These are phyloP conservation scores for Nicator chloris DNA, from an alignment of 2,113 vertebrate species.

Conservation along the genomic window DNA sequence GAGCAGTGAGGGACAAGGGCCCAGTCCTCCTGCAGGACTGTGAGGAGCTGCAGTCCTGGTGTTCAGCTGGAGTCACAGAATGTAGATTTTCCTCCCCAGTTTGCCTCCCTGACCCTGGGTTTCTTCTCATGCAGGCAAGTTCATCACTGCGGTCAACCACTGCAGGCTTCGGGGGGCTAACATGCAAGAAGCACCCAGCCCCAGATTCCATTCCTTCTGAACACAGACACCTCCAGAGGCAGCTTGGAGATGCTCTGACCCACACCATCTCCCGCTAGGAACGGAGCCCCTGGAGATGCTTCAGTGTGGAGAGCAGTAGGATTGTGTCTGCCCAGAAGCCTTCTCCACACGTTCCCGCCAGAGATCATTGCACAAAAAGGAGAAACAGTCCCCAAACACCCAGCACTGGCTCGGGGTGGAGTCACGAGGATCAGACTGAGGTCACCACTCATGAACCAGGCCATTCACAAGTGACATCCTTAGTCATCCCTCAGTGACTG, in stretches of 20 bases:
- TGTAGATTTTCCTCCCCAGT: not conserved
- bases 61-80: not conserved
- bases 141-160: not conserved
- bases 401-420: not conserved
- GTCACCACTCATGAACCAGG: not conserved
- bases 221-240: not conserved
- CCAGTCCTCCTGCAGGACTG: not conserved
- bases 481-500: not conserved
- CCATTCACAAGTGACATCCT: not conserved
- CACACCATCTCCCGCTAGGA: not conserved
- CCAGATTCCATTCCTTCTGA: not conserved
- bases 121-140: not conserved
- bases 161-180: not conserved
- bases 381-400: not conserved
- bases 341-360: not conserved
- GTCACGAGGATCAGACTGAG: not conserved
- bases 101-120: not conserved
- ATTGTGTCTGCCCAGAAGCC: not conserved
- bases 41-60: not conserved
- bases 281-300: not conserved
- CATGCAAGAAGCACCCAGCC: not conserved
- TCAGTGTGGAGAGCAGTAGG: not conserved
- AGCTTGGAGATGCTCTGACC: not conserved
- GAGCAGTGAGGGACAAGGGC: not conserved
- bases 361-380: not conserved